These are phyloP conservation scores for Nautilus pompilius DNA, from an alignment of 1,140 invertebrate genomes.

Conservation along the genomic window DNA sequence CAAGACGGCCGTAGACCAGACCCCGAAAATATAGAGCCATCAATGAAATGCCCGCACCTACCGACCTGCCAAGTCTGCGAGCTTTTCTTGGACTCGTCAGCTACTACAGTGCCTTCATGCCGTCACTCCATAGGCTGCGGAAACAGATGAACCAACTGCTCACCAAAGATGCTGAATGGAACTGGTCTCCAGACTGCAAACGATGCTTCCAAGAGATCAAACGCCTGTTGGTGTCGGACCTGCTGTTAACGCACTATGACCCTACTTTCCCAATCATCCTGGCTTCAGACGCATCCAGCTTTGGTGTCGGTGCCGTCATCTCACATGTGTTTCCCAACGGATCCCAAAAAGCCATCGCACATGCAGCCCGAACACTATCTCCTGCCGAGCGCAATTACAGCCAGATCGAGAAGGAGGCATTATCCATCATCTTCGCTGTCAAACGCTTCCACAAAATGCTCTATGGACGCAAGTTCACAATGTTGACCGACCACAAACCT, in stretches of 20 bases:
- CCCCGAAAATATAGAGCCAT: slow-evolving; percentile 48
- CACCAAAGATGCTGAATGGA: too few relatives aligned
- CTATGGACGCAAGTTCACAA: slow-evolving; percentile 39
- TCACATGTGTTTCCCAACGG: slow-evolving; percentile 8
- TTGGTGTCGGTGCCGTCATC: too few relatives aligned
- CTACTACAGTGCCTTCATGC: slow-evolving; percentile 43
- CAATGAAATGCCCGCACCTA: slow-evolving; percentile 46
- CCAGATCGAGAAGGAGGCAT: slow-evolving; percentile 57
- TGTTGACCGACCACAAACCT: slow-evolving; percentile 46
- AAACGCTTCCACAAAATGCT: slow-evolving; percentile 58
- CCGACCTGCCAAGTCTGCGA: slow-evolving; percentile 41
- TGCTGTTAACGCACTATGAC: slow-evolving; percentile 12
- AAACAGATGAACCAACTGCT: too few relatives aligned
- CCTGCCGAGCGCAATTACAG: slow-evolving; percentile 48
- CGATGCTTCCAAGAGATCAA: slow-evolving; percentile 29
- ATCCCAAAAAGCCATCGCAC: slow-evolving; percentile 39
- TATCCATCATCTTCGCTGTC: slow-evolving; percentile 56
- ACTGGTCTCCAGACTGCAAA: slow-evolving; percentile 4
- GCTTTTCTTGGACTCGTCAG: slow-evolving; percentile 48
- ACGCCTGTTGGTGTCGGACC: slow-evolving; percentile 4
- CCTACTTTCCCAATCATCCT: slow-evolving; percentile 5
- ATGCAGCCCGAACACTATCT: slow-evolving; percentile 46
- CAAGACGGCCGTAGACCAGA: slow-evolving; percentile 44
- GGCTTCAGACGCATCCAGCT: slow-evolving; percentile 9
- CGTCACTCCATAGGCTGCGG: too few relatives aligned